Conservation (phyloP, 1,140 invertebrate species). For the Plectrocnemia conspersa region DNA sequence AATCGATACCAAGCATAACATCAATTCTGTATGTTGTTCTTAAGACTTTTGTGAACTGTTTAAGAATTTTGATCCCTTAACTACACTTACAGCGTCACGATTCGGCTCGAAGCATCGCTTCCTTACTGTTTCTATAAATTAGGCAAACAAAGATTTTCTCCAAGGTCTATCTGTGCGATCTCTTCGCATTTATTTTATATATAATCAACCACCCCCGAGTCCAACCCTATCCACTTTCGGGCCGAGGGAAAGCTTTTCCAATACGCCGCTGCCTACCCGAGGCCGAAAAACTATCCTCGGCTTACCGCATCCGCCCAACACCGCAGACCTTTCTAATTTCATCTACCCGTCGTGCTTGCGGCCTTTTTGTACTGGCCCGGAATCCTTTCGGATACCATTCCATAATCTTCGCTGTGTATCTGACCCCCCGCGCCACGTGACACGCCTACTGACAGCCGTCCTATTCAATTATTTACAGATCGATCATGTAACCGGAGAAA, state of each 20-base stretch:
- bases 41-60: too few species aligned
- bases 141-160: conserved; percentile 11
- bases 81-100: not conserved
- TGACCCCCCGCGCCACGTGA: not conserved
- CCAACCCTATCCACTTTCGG: not conserved
- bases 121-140: conserved; percentile 2
- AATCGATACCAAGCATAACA: too few species aligned
- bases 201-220: not conserved
- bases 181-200: conserved; percentile 15
- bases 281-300: conserved; percentile 17
- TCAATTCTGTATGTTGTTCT: too few species aligned
- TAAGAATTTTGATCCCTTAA: not conserved
- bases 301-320: conserved; percentile 19
- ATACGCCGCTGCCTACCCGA: not conserved
- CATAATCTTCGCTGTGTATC: not conserved
- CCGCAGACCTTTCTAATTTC: conserved; percentile 23
- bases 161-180: not conserved
- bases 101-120: not conserved
- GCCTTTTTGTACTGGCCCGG: conserved; percentile 13
- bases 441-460: not conserved
- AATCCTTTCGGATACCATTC: conserved; percentile 14
- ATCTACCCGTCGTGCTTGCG: conserved; percentile 10
- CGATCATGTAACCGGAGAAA: too few species aligned
- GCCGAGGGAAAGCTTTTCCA: not conserved
- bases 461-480: too few species aligned